Percentiles rank a stretch among this genome's conserved stretches.
Conservation (phyloP, 2,797 vertebrate species). For the Syngnathus acus region DNA sequence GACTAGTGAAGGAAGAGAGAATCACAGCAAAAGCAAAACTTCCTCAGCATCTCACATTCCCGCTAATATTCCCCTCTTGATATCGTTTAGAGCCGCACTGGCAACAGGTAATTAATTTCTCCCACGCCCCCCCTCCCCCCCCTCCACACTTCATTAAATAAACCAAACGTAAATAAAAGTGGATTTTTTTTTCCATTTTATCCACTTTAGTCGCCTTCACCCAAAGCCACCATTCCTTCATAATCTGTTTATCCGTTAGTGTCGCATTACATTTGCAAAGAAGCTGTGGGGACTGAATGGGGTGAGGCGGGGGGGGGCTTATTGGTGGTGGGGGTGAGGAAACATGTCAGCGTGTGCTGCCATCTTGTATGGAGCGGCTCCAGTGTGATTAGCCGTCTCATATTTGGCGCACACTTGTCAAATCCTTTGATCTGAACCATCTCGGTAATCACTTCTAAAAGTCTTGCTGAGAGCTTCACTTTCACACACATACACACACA, state of each 20-base stretch:
- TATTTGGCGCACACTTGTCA: slow-evolving; percentile 68
- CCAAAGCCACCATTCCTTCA: slow-evolving; percentile 38
- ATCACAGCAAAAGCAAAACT: slow-evolving; percentile 27
- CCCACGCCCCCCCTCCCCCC: slow-evolving; percentile 37
- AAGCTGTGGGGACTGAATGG: slow-evolving; percentile 35
- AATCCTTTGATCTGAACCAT: slow-evolving; percentile 74
- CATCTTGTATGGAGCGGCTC: slow-evolving; percentile 56
- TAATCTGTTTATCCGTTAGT: slow-evolving; percentile 73
- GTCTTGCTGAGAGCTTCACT: slow-evolving; percentile 58
- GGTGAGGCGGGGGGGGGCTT: slow-evolving; percentile 2
- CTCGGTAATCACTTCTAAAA: slow-evolving; percentile 71
- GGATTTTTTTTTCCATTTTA: slow-evolving; percentile 15
- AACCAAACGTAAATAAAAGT: slow-evolving; percentile 35
- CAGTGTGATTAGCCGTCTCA: slow-evolving; percentile 63
- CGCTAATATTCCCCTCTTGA: slow-evolving; percentile 51
- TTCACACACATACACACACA: slow-evolving; percentile 6
- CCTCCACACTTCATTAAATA: slow-evolving; percentile 50
- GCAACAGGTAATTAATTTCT: slow-evolving; percentile 43
- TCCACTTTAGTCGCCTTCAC: slow-evolving; percentile 17
- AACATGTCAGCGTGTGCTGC: slow-evolving; percentile 21
- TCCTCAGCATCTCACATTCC: slow-evolving; percentile 47
- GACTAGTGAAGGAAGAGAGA: slow-evolving; percentile 36
- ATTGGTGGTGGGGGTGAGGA: slow-evolving; percentile 24
- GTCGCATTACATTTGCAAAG: slow-evolving; percentile 66
- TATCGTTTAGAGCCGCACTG: slow-evolving; percentile 47